Evolutionary conservation across 2,113 vertebrate genomes (phyloP), one percentile per base, ranked within the genome.

Genomic region (Sigmodon hispidus): DNA sequence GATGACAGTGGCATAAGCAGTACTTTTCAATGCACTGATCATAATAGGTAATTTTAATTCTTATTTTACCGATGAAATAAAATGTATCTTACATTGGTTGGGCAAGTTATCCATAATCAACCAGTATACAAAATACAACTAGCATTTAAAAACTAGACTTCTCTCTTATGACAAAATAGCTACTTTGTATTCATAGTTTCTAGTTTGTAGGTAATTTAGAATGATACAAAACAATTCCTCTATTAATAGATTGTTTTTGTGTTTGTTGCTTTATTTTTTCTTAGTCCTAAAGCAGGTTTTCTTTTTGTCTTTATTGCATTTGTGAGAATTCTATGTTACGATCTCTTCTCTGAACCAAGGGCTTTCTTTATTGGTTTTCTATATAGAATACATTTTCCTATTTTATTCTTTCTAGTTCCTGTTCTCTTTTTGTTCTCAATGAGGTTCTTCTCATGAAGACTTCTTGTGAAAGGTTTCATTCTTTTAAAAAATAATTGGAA

Each of bases 401-500:
- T 83, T 45, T 95, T 90, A 5, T 52, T 67, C 73, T 40, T 36
- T 48, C 31, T 75, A 5, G 69, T 93, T 94, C 72, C 9, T 24
- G 36, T 55, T 87, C 90, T 72, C 43, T 77, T 92, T 81, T 90
- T 85, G 80, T 87, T 93, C 24, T 77, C 1, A 61, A 36, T 72
- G 29, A 69, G 48, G 45, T 83, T 88, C 93, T 87, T 8, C n/a
- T n/a, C n/a, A n/a, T n/a, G n/a, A n/a, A 77, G 87, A 43, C 16
- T 87, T 87, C 4, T 61, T n/a, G 57, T 52, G 3, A 86, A 91
- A 19, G 3, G 80, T 95, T 84, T 65, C 0, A 31, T 70, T 93
- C 10, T 76, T 91, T 7, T 88, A 97, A 95, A 96, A 97, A 94
- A 55, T 72, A 72, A 89, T 52, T 31, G n/a, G 45, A 40, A 40